Evolutionary conservation across 1,140 invertebrate species (phyloP), one percentile per base, ranked within the genome.

Genomic region (Calliopsis andreniformis): DNA sequence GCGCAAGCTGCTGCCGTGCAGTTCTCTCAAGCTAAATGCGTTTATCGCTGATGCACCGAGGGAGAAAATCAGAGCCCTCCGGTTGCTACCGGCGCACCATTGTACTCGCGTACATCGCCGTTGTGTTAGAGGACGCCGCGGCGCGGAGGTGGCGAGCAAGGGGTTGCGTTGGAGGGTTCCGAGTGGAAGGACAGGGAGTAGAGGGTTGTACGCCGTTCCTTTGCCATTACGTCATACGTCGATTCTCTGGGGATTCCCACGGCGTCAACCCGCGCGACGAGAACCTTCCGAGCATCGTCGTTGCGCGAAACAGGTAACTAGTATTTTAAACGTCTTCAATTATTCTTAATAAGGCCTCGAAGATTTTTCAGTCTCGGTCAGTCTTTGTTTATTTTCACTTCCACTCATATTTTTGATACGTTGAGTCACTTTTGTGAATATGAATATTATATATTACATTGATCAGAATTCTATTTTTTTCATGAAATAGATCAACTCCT

Each of bases 11-110:
- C n/a, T n/a, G n/a, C n/a, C n/a, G 78, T 84, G 85, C 87, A 87
- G 71, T 87, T 85, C 84, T 85, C 71, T 59, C 3, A 39, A 71
- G 79, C 84, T 79, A 85, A 88, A 91, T 86, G 88, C 87, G 86
- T 87, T 90, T 90, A 88, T 87, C 87, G 79, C 63, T 82, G 86
- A 84, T 85, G 70, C 84, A 78, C 45, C 83, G 72, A 59, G 83
- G 80, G 84, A 75, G 84, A 84, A 76, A 79, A 82, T 83, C 71
- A 69, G 63, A 59, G 63, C 71, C 56, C 62, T 53, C 59, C 43
- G 35, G 16, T 42, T 28, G 55, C 55, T 53, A 73, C 58, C 30
- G 69, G 53, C 39, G 43, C 32, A 8, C 20, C 47, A 68, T 71
- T 79, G 77, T 79, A 43, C 64, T 39, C 80, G 78, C 58, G 71